Base-by-base conservation (phyloP, 2,797 vertebrate genomes). In the Myoxocephalus aenaeus region DNA sequence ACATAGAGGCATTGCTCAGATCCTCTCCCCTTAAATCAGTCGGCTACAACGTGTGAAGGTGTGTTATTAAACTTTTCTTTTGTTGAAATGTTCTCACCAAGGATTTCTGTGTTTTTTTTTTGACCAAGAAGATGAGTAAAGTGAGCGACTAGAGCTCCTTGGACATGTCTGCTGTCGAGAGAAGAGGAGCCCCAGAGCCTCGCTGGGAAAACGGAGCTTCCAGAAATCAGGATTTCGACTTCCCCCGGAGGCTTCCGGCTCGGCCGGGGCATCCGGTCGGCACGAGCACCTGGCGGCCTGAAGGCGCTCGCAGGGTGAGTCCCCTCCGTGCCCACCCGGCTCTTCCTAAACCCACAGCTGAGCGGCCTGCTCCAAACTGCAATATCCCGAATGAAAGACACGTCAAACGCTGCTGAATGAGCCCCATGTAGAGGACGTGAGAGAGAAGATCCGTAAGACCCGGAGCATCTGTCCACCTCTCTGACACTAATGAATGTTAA, bases 401-500 rank as follows among this genome's bases (percentile, higher is more conserved):
- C 50, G 74, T 92, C 90, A 90, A 89, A 85, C 10, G 62, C 76
- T 77, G 75, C 82, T 90, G 87, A 92, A 93, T 92, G 89, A 79
- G 85, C 75, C 86, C 88, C 91, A 91, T 88, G 90, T 84, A 75
- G 92, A 87, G 94, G 92, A 93, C 90, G 90, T 81, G 83, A 89
- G 90, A 87, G 82, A 85, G 86, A 89, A 82, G 87, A 91, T 87
- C 89, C 74, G 64, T 77, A 87, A 93, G 87, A 72, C 71, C 29
- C 17, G n/a, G 80, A 90, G 92, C 96, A 97, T 97, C 96, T 97
- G 96, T 95, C 94, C 93, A 87, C 89, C 94, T 95, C 92, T 95
- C 92, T 93, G 92, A 93, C 89, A 93, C 92, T 94, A 96, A 97
- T 97, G 96, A 97, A 96, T 96, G 94, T 94, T 96, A 97, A 97